A percentile compares a stretch with the other conserved stretches of the same genome.
phyloP scores from a whole-genome alignment of 1,140 invertebrate genomes.

The Andrena cerasifolii region DNA sequence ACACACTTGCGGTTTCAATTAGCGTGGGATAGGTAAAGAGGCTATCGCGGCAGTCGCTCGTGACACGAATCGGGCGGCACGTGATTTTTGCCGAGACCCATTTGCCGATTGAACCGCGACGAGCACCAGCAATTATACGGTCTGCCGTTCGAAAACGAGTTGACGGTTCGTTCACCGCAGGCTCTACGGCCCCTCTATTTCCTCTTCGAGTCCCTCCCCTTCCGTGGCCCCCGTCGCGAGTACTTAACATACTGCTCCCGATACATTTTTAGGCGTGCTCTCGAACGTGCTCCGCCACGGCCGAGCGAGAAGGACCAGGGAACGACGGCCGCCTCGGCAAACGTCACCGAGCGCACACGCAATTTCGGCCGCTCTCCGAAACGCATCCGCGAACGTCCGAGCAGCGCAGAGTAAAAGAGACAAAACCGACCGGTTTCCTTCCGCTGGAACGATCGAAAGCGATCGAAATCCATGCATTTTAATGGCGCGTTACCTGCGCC shows the following conservation, averaged over 20 bases:
- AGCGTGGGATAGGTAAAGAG: slow-evolving; percentile 27
- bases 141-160: slow-evolving; percentile 62
- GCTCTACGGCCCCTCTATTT: slow-evolving; percentile 44
- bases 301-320: too few species aligned
- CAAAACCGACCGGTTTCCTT: too few species aligned
- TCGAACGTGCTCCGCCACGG: slow-evolving; percentile 23
- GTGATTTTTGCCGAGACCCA: slow-evolving; percentile 47
- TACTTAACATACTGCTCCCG: slow-evolving; percentile 48
- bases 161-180: slow-evolving; percentile 53
- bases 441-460: too few species aligned
- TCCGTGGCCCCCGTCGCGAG: background rate
- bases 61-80: slow-evolving; percentile 50
- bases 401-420: too few species aligned
- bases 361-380: background rate
- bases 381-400: background rate
- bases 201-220: background rate
- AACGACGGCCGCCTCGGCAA: too few species aligned
- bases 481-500: too few species aligned
- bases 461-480: too few species aligned
- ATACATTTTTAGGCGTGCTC: slow-evolving; percentile 49
- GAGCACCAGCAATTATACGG: slow-evolving; percentile 56
- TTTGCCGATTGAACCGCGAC: slow-evolving; percentile 62
- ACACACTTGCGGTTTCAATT: slow-evolving; percentile 53
- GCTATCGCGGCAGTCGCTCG: slow-evolving; percentile 40
- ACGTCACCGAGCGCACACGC: too few species aligned